Conservation (phyloP, 2,797 vertebrate genomes). For the Scolopax rusticola region DNA sequence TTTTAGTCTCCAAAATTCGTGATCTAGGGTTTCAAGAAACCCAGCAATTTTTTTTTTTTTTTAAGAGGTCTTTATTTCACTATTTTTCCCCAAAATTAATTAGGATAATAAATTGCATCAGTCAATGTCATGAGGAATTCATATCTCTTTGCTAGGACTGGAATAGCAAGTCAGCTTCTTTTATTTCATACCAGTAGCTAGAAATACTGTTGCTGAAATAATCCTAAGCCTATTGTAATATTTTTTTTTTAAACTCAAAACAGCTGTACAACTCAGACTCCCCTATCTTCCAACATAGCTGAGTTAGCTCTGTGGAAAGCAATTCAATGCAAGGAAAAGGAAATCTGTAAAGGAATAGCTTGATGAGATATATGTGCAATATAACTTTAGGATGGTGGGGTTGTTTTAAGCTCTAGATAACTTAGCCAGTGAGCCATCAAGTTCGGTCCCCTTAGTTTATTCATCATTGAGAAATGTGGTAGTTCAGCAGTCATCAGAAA, state of each 20-base stretch:
- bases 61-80: rapidly evolving
- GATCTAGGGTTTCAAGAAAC: neutral
- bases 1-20: neutral
- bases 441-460: neutral
- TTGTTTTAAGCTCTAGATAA: neutral
- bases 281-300: neutral
- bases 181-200: neutral
- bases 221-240: neutral
- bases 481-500: neutral
- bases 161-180: neutral
- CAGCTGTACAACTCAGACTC: neutral
- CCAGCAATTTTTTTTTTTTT: rapidly evolving
- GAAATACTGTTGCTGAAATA: neutral
- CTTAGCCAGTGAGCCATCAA: neutral
- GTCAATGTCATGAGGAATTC: neutral
- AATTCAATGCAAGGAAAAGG: neutral
- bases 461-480: neutral
- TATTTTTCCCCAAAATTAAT: neutral
- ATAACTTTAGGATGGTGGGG: rapidly evolving
- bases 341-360: neutral
- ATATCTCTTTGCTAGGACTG: neutral
- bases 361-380: neutral
- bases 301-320: neutral
- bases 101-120: neutral
- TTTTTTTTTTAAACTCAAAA: neutral